Base-by-base conservation (phyloP, 2,888 invertebrate species). In the Arenicola marina region DNA sequence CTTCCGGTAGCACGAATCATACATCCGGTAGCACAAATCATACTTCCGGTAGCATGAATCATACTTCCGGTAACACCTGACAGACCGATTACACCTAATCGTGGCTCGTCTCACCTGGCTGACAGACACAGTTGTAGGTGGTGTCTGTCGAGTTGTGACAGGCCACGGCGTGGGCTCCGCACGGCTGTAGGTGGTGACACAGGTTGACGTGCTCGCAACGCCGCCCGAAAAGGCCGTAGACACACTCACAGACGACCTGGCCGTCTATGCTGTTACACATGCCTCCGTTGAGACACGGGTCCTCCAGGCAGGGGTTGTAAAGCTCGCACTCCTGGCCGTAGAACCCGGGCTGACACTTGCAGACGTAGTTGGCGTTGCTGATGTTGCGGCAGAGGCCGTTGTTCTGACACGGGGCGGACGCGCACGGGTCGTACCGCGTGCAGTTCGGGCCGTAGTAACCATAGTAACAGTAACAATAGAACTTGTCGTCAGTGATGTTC, bases 391-490 rank as follows among this genome's bases (percentile, higher is more conserved):
- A 83, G 3, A 66, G 68, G 15, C 74, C 77, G 18, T 73, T 74
- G 61, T 77, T 75, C 28, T 66, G 53, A 60, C 83, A 83, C 0
- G 80, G 80, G 2, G 68, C 62, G 1, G 67, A 62, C 15, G 63
- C 55, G 48, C 79, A 78, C 1, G 68, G 71, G 55, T 80, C 69
- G 28, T 58, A 60, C 3, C 60, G 55, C 26, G 73, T 58, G 61
- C 80, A 80, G 46, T 59, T 66, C 7, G 62, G 21, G 1, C 78
- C 78, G 24, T 66, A 73, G 64, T 70, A 78, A 21, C 78, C 78
- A 2, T 54, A 44, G 33, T 60, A 53, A 56, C 80, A 80, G 18
- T 61, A n/a, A 60, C 80, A 80, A 3, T 57, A 26, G 46, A 64
- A 73, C 26, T 56, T 63, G 0, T 48, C 59, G 18, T 64, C 61